Evolutionary conservation across 1,140 invertebrate genomes (phyloP).

Genomic region (Phocides pigmalion): DNA sequence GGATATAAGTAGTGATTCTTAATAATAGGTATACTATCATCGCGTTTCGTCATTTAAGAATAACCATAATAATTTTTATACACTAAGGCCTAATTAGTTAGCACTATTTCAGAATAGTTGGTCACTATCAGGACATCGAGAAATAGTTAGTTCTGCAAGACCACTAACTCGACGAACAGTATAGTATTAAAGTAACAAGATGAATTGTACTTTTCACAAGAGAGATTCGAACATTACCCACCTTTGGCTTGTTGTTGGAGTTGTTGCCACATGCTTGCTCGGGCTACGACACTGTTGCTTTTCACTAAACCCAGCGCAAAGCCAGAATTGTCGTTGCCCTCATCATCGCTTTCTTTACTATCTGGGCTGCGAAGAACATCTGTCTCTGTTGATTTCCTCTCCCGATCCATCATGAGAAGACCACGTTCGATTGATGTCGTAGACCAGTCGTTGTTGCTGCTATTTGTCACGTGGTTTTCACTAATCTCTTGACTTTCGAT

Average conservation of each 20-base stretch:
- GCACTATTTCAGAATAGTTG: too few species aligned
- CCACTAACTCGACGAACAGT: too few species aligned
- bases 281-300: conserved; percentile 85
- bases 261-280: conserved; percentile 86
- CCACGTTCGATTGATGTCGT: conserved; percentile 65
- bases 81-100: too few species aligned
- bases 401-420: conserved; percentile 65
- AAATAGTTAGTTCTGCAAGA: too few species aligned
- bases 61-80: too few species aligned
- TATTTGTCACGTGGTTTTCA: conserved; percentile 70
- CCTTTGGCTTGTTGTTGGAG: conserved; percentile 85
- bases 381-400: conserved; percentile 68
- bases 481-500: conserved; percentile 75
- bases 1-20: too few species aligned
- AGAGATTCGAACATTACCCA: conserved; percentile 37
- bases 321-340: conserved; percentile 54
- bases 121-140: too few species aligned
- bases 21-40: too few species aligned
- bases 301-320: conserved; percentile 80
- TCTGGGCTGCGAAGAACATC: conserved; percentile 57
- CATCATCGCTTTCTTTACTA: conserved; percentile 60
- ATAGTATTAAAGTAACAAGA: too few species aligned
- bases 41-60: too few species aligned
- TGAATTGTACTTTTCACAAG: neutral
- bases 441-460: conserved; percentile 73